Base-by-base conservation (phyloP, 1,140 invertebrate species). In the Triops cancriformis region DNA sequence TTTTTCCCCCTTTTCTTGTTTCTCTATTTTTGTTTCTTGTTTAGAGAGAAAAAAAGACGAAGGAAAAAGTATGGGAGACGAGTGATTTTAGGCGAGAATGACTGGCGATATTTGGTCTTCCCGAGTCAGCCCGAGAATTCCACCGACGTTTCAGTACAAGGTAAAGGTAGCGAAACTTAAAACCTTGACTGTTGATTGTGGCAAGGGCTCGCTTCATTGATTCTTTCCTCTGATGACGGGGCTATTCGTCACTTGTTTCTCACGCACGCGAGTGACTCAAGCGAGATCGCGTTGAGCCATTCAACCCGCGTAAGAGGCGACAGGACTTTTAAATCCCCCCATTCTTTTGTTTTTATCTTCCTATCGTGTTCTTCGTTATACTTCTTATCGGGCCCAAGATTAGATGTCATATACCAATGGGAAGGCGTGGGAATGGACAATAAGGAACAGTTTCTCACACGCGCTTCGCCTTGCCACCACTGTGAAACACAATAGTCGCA, bases 371-470 rank as follows among this genome's bases (percentile, higher is more conserved):
- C 51, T 64, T 23, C 14, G 14, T 64, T 64, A 23, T 64, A 23
- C 51, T 64, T 64, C 51, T 64, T 64, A 64, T 64, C 51, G 51
- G 31, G 31, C 11, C 51, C 14, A 64, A 64, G 51, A 64, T 64
- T 64, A 64, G 51, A 64, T 64, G 51, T 23, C 14, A 64, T 64
- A 64, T 64, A 64, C 51, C 51, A 64, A 64, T 64, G 14, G 23
- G 51, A 64, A 64, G 51, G 51, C 51, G 51, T 64, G 51, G 51
- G 51, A 64, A 64, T 64, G 51, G 51, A 64, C 51, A 64, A 64
- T 64, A 64, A 64, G 51, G 51, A 64, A 64, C 51, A 64, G 6
- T 64, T 64, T 64, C 51, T 64, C 51, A 64, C 51, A 64, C 23
- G 51, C 51, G 23, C 23, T 64, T 64, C 51, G 14, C 14, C 51